A percentile compares a stretch with the other conserved stretches of the same genome.
Evolutionary conservation across 2,888 invertebrate species (phyloP).

Genomic region (Formica aserva): DNA sequence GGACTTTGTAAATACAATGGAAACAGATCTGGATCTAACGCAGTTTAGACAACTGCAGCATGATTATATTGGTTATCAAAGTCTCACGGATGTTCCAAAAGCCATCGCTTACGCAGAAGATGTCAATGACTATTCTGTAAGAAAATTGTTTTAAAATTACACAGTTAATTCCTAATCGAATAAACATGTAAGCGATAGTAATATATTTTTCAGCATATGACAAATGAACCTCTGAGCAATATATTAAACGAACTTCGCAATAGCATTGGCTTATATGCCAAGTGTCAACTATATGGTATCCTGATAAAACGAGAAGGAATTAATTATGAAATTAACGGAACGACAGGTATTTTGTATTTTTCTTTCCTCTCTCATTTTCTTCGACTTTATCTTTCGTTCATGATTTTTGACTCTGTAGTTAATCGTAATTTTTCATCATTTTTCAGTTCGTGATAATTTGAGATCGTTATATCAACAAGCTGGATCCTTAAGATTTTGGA

Average conservation of each 20-base stretch:
- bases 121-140: constrained; percentile 85
- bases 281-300: constrained; percentile 94
- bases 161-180: neutral
- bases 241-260: constrained; percentile 90
- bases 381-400: neutral
- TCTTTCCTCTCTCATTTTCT: neutral
- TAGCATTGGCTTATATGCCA: constrained; percentile 91
- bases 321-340: constrained; percentile 90
- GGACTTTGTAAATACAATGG: constrained; percentile 95
- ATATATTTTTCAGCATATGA: constrained; percentile 87
- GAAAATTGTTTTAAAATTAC: constrained; percentile 58
- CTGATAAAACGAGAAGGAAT: constrained; percentile 93
- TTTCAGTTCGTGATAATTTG: constrained; percentile 89
- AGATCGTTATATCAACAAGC: constrained; percentile 92
- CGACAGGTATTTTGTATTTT: constrained; percentile 81
- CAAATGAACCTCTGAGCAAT: constrained; percentile 90
- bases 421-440: constrained; percentile 23
- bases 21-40: constrained; percentile 91
- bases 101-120: constrained; percentile 92
- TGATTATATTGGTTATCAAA: constrained; percentile 97
- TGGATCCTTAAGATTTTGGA: constrained; percentile 95
- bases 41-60: constrained; percentile 96
- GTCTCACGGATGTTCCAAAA: constrained; percentile 97
- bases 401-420: neutral
- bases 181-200: neutral